Evolutionary conservation across 92 coral and sea anemone species (phyloP), one percentile per base, ranked within the genome.

Genomic region (Zoanthus solanderi): DNA sequence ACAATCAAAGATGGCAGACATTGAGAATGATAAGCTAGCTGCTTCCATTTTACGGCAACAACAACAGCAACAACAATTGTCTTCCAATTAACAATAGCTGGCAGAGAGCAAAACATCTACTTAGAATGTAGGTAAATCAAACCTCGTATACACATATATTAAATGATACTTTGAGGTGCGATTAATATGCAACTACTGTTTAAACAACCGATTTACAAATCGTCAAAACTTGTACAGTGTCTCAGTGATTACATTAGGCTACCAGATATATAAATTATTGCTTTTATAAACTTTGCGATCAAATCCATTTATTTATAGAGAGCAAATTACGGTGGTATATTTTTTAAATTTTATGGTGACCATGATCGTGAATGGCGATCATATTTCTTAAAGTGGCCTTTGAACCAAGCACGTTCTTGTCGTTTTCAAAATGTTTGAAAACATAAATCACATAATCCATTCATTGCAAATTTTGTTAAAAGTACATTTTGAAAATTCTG

Each of bases 41-140:
- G 57, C 1, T 69, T 45, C 46, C 46, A 69, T 71, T 72, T 72
- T 6, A 4, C 23, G 68, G 23, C 75, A 75, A 45, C 79, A 46
- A 18, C 79, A 75, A 44, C 78, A 75, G 57, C 79, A 75, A 17
- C 79, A 75, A 75, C 79, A 75, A 37, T 75, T 75, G 16, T 76
- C 66, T 76, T 76, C 81, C 66, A 76, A 76, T 76, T 45, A 76
- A 52, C 81, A 76, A 76, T 66, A 42, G 67, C 81, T 76, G 67
- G 81, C 81, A 76, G 81, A 76, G 81, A 52, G 81, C 81, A 17
- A 76, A 76, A 76, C 50, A 76, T 76, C 46, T 76, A 52, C 81
- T 76, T 42, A 9, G 81, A 76, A 76, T 76, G 81, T 44, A 52
- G 46, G 81, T 76, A 76, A 76, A 76, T 52, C 46, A 76, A 76